These are phyloP conservation scores for Potamilus streckersoni DNA, from an alignment of 1,140 invertebrate genomes.

Conservation along the genomic window DNA sequence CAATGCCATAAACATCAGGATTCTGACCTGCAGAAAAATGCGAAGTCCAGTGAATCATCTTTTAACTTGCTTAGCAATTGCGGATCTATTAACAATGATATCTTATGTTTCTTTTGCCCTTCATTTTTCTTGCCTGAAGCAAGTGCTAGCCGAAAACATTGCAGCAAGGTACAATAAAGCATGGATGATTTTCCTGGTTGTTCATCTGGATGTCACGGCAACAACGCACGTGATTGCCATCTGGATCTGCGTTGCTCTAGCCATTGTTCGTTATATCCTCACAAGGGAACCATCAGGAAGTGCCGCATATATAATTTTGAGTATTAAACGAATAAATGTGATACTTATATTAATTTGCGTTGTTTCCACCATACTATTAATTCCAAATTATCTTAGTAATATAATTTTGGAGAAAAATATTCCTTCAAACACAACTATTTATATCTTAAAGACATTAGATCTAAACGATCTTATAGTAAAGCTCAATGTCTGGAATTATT, in stretches of 20 bases:
- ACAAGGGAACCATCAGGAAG: conserved; percentile 79
- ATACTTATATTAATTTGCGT: no score
- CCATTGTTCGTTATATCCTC: conserved; percentile 91
- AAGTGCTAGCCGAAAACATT: conserved; percentile 24
- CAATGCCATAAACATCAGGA: conserved; percentile 88
- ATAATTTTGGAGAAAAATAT: no score
- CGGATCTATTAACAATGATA: conserved; percentile 88
- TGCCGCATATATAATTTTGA: conserved; percentile 72
- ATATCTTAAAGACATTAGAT: no score
- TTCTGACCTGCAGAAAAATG: conserved; percentile 88
- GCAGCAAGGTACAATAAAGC: conserved; percentile 49
- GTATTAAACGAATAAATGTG: conserved; percentile 72
- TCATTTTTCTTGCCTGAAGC: conserved; percentile 70
- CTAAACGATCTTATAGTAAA: no score
- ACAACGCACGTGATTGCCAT: conserved; percentile 94
- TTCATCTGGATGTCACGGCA: conserved; percentile 75
- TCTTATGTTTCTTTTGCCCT: conserved; percentile 88
- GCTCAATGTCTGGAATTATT: no score
- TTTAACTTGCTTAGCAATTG: conserved; percentile 85
- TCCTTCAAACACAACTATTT: no score
- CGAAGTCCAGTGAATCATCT: conserved; percentile 86
- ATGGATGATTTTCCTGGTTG: conserved; percentile 61
- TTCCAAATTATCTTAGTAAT: no score
- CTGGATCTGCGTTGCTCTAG: conserved; percentile 90
- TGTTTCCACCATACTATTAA: conserved; percentile 28